Percentiles rank a stretch among this genome's conserved stretches.
These are phyloP conservation scores for Hemicordylus capensis DNA, from an alignment of 2,113 vertebrate genomes.

Conservation along the genomic window DNA sequence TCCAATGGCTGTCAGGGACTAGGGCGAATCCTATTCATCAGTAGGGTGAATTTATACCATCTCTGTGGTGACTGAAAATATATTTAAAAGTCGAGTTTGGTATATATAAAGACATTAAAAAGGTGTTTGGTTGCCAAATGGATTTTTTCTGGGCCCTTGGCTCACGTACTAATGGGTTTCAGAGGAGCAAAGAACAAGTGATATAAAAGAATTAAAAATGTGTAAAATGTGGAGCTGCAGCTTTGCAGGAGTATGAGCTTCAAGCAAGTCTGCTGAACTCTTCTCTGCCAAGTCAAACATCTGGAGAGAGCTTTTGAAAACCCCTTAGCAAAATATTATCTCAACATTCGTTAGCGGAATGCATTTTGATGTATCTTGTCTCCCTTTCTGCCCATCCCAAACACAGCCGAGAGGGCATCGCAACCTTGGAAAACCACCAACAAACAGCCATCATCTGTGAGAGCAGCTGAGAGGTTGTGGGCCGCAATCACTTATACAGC, in stretches of 20 bases:
- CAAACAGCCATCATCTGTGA: constrained; percentile 2
- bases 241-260: constrained; percentile 26
- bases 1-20: too few relatives aligned
- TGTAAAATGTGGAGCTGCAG: constrained; percentile 42
- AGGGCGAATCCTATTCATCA: too few relatives aligned
- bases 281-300: constrained; percentile 60
- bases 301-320: constrained; percentile 31
- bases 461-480: constrained; percentile 19
- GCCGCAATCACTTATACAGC: constrained; percentile 42
- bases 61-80: not conserved
- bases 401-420: constrained; percentile 15
- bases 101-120: constrained; percentile 21
- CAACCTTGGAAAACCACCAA: constrained; percentile 7
- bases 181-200: not conserved
- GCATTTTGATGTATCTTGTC: constrained; percentile 29
- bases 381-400: not conserved
- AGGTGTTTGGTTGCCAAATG: not conserved
- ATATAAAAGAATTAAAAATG: too few relatives aligned
- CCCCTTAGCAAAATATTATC: constrained; percentile 26
- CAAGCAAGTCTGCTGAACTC: constrained; percentile 47
- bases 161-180: constrained; percentile 13
- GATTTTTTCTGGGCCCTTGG: constrained; percentile 2
- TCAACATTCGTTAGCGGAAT: constrained; percentile 42
- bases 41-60: not conserved
- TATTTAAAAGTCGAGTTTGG: not conserved